A percentile compares a stretch with the other conserved stretches of the same genome.
phyloP scores from a whole-genome alignment of 2,888 invertebrate genomes.

The Brachycybe producta region DNA sequence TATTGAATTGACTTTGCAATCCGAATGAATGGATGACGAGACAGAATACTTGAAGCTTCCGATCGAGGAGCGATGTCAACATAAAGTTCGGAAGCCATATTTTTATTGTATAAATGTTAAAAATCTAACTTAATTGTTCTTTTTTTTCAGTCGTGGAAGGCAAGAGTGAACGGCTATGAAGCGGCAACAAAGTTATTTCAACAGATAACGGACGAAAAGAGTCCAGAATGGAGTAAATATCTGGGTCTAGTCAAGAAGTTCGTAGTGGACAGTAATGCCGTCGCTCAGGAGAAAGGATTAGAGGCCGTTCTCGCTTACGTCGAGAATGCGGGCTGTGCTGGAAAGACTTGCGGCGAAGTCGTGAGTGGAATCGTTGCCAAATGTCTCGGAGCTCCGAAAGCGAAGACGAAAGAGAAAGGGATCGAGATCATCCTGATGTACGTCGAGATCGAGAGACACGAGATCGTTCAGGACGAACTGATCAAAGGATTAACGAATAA shows the following conservation, averaged over 20 bases:
- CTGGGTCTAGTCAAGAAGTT: conserved; percentile 84
- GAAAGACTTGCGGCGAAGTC: conserved; percentile 79
- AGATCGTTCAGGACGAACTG: conserved; percentile 75
- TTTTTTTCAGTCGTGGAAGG: conserved; percentile 67
- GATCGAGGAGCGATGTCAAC: conserved; percentile 78
- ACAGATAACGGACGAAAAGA: conserved; percentile 80
- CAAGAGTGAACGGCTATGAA: conserved; percentile 84
- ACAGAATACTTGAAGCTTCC: conserved; percentile 76
- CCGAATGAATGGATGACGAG: conserved; percentile 50
- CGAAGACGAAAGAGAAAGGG: conserved; percentile 81
- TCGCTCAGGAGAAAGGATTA: conserved; percentile 88
- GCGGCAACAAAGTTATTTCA: conserved; percentile 79
- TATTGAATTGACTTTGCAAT: too few relatives aligned
- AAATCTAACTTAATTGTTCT: conserved; percentile 9
- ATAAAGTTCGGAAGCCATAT: conserved; percentile 46
- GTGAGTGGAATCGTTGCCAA: conserved; percentile 77
- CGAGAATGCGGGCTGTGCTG: conserved; percentile 76
- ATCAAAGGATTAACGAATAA: conserved; percentile 89
- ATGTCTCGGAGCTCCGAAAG: conserved; percentile 80
- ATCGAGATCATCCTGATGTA: conserved; percentile 83
- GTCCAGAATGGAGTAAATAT: conserved; percentile 85
- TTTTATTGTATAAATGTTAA: neutral
- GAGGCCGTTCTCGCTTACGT: conserved; percentile 82
- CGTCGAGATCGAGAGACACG: conserved; percentile 90
- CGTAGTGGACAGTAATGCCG: conserved; percentile 83